Evolutionary conservation across 2,113 vertebrate genomes (phyloP), one percentile per base, ranked within the genome.

Genomic region (Trematomus loennbergii): DNA sequence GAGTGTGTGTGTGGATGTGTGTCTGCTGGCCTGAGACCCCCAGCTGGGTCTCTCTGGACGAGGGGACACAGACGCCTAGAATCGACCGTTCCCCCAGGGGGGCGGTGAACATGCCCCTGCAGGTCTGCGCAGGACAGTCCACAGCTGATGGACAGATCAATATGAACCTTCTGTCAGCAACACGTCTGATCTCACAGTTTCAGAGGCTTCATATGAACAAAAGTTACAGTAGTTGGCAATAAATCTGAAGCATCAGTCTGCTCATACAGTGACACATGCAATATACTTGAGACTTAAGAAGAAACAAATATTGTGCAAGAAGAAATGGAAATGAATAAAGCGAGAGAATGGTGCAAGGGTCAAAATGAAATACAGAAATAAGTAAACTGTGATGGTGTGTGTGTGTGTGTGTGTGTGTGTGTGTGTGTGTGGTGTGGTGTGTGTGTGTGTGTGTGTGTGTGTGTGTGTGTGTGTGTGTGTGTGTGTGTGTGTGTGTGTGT

Each of bases 21-120:
- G n/a, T n/a, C n/a, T n/a, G 86, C 81, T 48, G 82, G 84, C 70
- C 86, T 73, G 82, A 90, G 88, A 86, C 82, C 59, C 70, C 79
- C 91, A 89, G 85, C 87, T 88, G 92, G 61, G 78, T 40, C 74
- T 65, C 76, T 48, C 29, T 9, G 53, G 22, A 40, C 77, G 9
- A 16, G 53, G 12, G 63, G 77, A 93, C 91, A 93, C 91, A 90
- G 85, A 69, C 60, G 49, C 63, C 73, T 65, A 70, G 80, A 75
- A 82, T 82, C 58, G 43, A 82, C 62, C 69, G 75, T 72, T 52
- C 68, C 80, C 81, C 87, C 20, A 6, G 80, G 71, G 87, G 57
- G 57, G 4, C 62, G 11, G 69, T 8, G 25, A 65, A 2, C 61
- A 62, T 4, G 66, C 52, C 62, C 61, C 74, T 57, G 59, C 40